Evolutionary conservation across 2,797 vertebrate species (phyloP), one percentile per base, ranked within the genome.

Genomic region (Chaenodraco wilsoni): DNA sequence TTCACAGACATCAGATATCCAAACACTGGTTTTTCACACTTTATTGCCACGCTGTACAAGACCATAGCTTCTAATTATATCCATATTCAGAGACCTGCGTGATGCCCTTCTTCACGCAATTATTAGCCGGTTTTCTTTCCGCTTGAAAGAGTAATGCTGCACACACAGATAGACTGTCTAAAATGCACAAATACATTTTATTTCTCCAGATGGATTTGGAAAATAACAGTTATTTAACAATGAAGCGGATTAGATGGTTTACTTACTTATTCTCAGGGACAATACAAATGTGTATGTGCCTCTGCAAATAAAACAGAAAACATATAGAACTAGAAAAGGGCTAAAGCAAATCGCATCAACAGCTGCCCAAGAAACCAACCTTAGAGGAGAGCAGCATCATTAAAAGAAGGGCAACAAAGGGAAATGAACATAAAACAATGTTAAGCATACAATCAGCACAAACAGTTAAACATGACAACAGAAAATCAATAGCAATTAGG

Each of bases 101-200:
- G 13, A 17, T 49, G 58, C 21, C 48, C 19, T 40, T 1, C 72
- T 70, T 74, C 58, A 75, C 27, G 45, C 45, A 55, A 9, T 65
- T 45, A 37, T 43, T 13, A 23, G 44, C 17, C 56, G 40, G 45
- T 37, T 43, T 69, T 23, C 19, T 16, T 13, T 11, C 12, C 17
- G 9, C 10, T 51, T 49, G 5, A 16, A 12, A 51, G 45, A 59
- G 46, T 37, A 40, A 44, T 56, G n/a, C 9, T 44, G 15, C n/a
- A 59, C 45, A 40, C 51, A 62, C 48, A 64, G 27, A 61, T 43
- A n/a, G 9, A 56, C 16, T 44, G 33, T 59, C 16, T 14, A 21
- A 72, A 77, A 74, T 43, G 27, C 15, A 44, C 7, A 63, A 9
- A 12, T 43, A 27, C 14, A 37, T 11, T 37, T 0, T 31, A 9